Base-by-base conservation (phyloP, 2,888 invertebrate genomes). In the Alcis repandata region DNA sequence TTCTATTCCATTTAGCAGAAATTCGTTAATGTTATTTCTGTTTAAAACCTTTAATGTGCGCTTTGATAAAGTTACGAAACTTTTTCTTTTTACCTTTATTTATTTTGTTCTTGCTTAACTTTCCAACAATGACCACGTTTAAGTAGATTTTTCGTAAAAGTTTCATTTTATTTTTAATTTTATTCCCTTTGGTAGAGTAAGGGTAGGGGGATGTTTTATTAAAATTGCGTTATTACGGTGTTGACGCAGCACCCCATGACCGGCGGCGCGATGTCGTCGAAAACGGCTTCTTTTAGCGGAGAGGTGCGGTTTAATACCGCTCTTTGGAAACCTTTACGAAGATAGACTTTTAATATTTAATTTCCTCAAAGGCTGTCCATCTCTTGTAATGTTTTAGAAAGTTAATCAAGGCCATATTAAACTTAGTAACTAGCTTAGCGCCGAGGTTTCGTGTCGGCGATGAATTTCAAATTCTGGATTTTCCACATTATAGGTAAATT, bases 291-390 rank as follows among this genome's bases (percentile, higher is more conserved):
- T 80, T 82, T 83, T 82, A 73, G 75, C 77, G 75, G 80, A 80
- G 76, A 83, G 77, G 77, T 83, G 78, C 82, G 79, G 84, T 84
- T 88, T 87, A 87, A 88, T 87, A 81, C 86, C 85, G 86, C 87
- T 87, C 84, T 85, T 87, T 86, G 80, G 83, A 84, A 88, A 86
- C 84, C 45, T 20, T 56, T 45, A 56, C 84, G 85, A 86, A 80
- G 85, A 86, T 89, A 84, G 83, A 83, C 82, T 88, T 90, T 92
- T 89, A 89, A 89, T 91, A 90, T 91, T 90, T 90, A 89, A 91
- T 90, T 89, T 89, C 83, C 84, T 85, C 84, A 86, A 84, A 83
- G 80, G 79, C 77, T 74, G 78, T 27, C n/a, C 27, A 27, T 79
- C 73, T 79, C 79, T 74, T 51, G 7, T 36, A 20, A 33, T 36